Evolutionary conservation across 2,888 invertebrate species (phyloP).

Genomic region (Argyra leucocephala): DNA sequence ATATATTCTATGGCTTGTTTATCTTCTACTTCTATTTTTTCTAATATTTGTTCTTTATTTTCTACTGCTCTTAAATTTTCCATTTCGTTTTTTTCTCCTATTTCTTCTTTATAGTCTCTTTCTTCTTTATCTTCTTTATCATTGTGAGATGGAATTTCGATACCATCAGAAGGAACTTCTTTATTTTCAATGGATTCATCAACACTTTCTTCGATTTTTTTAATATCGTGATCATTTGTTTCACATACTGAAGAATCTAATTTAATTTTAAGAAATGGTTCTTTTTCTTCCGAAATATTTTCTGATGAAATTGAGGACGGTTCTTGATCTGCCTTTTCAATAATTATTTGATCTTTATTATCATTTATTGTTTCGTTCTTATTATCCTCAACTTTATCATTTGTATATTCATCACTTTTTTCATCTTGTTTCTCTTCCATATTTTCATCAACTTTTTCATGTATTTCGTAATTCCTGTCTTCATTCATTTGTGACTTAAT

Average conservation of each 20-base stretch:
- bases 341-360: neutral
- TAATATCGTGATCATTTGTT: neutral
- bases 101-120: neutral
- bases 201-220: neutral
- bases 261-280: too few species aligned
- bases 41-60: neutral
- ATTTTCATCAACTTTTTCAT: neutral
- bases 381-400: neutral
- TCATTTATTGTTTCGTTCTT: neutral
- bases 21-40: neutral
- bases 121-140: neutral
- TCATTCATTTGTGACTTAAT: too few species aligned
- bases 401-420: too few species aligned
- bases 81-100: too few species aligned
- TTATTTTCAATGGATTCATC: neutral
- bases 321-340: neutral
- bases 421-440: neutral
- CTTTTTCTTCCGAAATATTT: too few species aligned
- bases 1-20: too few species aligned
- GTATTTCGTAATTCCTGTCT: too few species aligned
- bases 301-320: too few species aligned
- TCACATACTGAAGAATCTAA: too few species aligned
- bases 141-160: neutral
- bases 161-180: neutral
- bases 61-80: too few species aligned